A percentile compares a stretch with the other conserved stretches of the same genome.
These are phyloP conservation scores for Oscheius sp. DNA, from an alignment of 2,888 invertebrate genomes.

Conservation along the genomic window DNA sequence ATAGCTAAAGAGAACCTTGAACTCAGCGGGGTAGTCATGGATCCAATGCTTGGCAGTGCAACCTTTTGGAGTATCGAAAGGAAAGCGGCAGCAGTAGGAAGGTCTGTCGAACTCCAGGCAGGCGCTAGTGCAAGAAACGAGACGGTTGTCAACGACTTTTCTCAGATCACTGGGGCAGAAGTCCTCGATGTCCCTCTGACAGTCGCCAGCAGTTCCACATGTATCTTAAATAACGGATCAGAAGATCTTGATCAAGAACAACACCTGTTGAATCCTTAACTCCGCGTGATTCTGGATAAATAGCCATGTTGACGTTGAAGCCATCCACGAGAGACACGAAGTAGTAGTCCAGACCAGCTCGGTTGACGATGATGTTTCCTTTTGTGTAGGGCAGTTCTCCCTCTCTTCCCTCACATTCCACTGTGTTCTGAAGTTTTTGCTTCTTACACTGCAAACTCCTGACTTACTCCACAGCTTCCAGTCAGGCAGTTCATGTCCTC, in stretches of 20 bases:
- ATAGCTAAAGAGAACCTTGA: background rate
- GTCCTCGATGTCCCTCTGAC: background rate
- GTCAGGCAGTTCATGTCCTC: conserved; percentile 14
- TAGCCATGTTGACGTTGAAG: conserved; percentile 5
- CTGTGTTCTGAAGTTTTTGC: background rate
- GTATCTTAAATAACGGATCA: background rate
- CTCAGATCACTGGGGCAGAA: background rate
- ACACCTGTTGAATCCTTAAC: background rate
- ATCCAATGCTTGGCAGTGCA: conserved; percentile 9
- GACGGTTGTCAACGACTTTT: background rate
- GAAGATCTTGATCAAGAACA: background rate
- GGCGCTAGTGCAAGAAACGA: conserved; percentile 9
- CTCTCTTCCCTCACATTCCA: conserved; percentile 3
- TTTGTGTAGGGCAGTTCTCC: conserved; percentile 15
- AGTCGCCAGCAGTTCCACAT: background rate
- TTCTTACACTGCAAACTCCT: background rate
- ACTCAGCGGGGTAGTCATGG: background rate
- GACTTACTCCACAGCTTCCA: conserved; percentile 8
- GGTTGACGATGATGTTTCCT: background rate
- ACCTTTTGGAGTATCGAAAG: background rate
- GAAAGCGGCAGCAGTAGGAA: conserved; percentile 3
- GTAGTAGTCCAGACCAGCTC: background rate
- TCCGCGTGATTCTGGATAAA: background rate
- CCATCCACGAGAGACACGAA: conserved; percentile 19
- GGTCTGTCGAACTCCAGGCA: background rate